Percentiles rank a stretch among this genome's conserved stretches.
phyloP scores from a whole-genome alignment of 1,140 invertebrate species.

The Heliothis subflexa region DNA sequence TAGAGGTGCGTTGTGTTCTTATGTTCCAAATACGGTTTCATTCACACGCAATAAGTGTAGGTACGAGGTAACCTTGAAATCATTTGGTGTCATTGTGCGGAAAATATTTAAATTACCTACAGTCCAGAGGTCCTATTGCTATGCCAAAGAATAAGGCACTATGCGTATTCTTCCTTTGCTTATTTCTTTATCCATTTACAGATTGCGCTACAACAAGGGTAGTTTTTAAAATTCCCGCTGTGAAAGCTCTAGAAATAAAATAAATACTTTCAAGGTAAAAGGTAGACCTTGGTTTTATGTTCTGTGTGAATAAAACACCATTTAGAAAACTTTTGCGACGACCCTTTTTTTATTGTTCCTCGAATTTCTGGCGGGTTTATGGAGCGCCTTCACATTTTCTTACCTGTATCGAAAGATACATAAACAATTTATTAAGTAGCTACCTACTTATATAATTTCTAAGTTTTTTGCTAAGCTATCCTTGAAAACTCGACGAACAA shows the following conservation, averaged over 20 bases:
- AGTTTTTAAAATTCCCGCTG: no score
- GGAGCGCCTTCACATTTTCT: no score
- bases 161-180: no score
- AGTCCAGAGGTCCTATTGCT: no score
- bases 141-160: no score
- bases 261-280: background rate
- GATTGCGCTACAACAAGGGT: no score
- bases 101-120: no score
- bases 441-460: background rate
- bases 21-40: background rate
- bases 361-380: background rate
- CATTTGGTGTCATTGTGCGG: no score
- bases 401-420: background rate
- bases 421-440: background rate
- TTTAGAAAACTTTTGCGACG: background rate
- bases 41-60: slow-evolving; percentile 1
- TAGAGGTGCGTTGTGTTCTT: background rate
- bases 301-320: background rate
- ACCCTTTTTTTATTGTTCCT: slow-evolving; percentile 1
- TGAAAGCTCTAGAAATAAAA: no score
- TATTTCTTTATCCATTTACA: no score
- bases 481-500: slow-evolving; percentile 7
- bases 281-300: background rate
- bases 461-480: background rate
- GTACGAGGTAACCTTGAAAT: background rate